Evolutionary conservation across 2,797 vertebrate genomes (phyloP), one percentile per base, ranked within the genome.

Genomic region (Poeciliopsis presidionis): DNA sequence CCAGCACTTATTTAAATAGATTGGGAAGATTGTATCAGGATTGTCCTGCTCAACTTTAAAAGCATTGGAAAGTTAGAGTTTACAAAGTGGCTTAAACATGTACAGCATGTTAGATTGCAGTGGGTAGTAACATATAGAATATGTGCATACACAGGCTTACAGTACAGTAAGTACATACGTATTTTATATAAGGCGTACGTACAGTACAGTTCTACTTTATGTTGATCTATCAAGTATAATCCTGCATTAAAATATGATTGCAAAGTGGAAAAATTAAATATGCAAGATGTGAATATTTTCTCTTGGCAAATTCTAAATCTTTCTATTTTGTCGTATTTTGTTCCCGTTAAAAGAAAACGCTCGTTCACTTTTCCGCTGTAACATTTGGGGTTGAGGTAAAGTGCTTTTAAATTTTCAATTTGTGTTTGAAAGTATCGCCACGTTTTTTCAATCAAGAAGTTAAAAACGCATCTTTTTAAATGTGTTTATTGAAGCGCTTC

Each of bases 301-400:
- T 30, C 59, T 3, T 7, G 11, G 63, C 11, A 2, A 61, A 20
- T 59, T 59, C 36, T 65, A 18, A 20, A 51, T 59, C 30, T 74
- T 69, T 49, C 13, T 12, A 41, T 39, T 41, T 76, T 59, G 11
- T 69, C 61, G 51, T 83, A 46, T 57, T 51, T 14, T 46, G 47
- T 75, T 71, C 14, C 72, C 59, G 30, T 79, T 41, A 53, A 11
- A 76, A 45, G 79, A n/a, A 82, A 74, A 71, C 74, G 74, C 72
- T 79, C 59, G 74, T 61, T 79, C 72, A 55, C 55, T 55, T 72
- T 80, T 63, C 46, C 65, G 72, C 77, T 45, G 49, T 73, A 59
- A 39, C 11, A 59, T 30, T 51, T 45, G 53, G 63, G 1, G 51
- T 55, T 63, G 79, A 69, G 55, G 51, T 61, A 33, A 20, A 57